phyloP scores from a whole-genome alignment of 1,140 invertebrate species.

The Matsumurasca onukii region DNA sequence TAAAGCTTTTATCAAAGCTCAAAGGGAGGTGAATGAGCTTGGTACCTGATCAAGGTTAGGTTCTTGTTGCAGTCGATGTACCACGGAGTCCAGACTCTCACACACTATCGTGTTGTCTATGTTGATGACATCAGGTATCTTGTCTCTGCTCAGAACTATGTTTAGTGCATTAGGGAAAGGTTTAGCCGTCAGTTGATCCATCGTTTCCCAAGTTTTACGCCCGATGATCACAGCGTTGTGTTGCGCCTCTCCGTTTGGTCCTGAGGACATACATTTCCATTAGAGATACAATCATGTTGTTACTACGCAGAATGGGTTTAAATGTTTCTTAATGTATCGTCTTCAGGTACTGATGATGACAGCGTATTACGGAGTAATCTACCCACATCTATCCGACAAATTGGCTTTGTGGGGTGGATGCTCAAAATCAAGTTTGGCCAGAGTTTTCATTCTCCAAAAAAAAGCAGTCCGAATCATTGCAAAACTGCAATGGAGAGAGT shows the following conservation, averaged over 20 bases:
- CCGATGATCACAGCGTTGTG: constrained; percentile 33
- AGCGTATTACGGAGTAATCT: no score
- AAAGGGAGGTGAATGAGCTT: neutral
- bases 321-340: no score
- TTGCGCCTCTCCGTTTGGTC: neutral
- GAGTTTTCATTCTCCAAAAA: no score
- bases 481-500: no score
- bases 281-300: no score
- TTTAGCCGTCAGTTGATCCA: constrained; percentile 28
- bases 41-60: constrained; percentile 5
- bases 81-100: constrained; percentile 22
- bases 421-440: no score
- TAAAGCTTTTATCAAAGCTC: no score
- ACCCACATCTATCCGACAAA: no score
- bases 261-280: neutral
- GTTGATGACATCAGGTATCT: constrained; percentile 9
- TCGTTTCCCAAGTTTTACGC: constrained; percentile 35
- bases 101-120: constrained; percentile 29
- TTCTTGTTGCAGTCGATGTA: constrained; percentile 10
- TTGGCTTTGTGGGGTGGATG: no score
- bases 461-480: no score
- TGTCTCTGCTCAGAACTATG: constrained; percentile 28
- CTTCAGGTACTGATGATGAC: no score
- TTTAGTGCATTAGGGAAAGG: constrained; percentile 31
- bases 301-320: no score